phyloP scores from a whole-genome alignment of 1,140 invertebrate species.

The Temnothorax nylanderi region DNA sequence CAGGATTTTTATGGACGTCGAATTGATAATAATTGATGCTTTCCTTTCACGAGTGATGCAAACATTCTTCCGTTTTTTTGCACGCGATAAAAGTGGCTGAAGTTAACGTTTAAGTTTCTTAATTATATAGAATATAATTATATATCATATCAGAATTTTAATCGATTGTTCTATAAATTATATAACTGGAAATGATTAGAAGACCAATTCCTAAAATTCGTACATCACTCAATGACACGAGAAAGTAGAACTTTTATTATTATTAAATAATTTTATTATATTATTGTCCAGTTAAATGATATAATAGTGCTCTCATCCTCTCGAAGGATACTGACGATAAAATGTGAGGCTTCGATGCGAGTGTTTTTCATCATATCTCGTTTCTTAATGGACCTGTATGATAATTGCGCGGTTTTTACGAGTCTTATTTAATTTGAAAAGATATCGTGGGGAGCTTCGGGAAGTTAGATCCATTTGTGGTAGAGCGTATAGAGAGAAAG shows the following conservation, averaged over 20 bases:
- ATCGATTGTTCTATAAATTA: background rate
- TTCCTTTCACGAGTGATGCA: background rate
- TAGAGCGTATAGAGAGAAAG: conserved; percentile 6
- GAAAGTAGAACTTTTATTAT: background rate
- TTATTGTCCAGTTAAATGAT: background rate
- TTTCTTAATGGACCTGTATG: background rate
- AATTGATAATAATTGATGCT: conserved; percentile 11
- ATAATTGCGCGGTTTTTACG: conserved; percentile 25
- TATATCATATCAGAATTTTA: background rate
- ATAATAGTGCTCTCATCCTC: background rate
- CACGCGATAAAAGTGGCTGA: background rate
- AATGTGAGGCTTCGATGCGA: background rate
- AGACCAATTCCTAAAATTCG: background rate
- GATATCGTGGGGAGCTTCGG: background rate
- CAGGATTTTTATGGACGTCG: conserved; percentile 4
- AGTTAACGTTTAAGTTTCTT: background rate
- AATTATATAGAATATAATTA: background rate
- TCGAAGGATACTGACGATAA: background rate
- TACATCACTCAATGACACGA: background rate
- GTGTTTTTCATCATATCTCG: background rate
- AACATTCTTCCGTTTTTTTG: background rate
- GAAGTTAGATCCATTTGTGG: background rate
- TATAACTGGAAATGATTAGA: background rate
- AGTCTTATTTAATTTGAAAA: conserved; percentile 1
- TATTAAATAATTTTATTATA: background rate